phyloP scores from a whole-genome alignment of 2,113 vertebrate genomes.

The Dromiciops gliroides region DNA sequence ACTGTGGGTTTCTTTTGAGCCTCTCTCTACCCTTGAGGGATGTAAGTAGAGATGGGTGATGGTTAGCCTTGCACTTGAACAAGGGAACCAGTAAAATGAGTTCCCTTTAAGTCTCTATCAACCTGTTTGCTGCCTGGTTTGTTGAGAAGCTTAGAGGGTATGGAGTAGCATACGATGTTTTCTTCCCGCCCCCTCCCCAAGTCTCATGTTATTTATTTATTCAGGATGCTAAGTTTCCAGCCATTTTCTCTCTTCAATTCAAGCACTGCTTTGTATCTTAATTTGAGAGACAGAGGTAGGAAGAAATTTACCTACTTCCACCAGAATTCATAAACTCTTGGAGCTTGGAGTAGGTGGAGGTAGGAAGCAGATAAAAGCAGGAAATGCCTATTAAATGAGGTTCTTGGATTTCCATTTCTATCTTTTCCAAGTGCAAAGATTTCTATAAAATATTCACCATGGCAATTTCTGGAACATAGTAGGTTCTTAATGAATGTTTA shows the following conservation, averaged over 20 bases:
- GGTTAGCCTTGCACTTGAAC: constrained; percentile 61
- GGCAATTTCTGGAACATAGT: constrained; percentile 49
- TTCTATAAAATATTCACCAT: not conserved
- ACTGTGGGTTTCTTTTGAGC: constrained; percentile 42
- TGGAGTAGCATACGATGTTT: constrained; percentile 2
- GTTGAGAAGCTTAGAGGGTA: constrained; percentile 52
- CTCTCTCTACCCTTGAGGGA: constrained; percentile 39
- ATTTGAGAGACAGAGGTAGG: constrained; percentile 50
- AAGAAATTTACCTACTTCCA: constrained; percentile 55
- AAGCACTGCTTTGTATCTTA: constrained; percentile 33
- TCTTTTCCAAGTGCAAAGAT: constrained; percentile 47
- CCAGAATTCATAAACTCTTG: constrained; percentile 47
- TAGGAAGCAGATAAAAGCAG: constrained; percentile 29
- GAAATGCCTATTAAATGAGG: constrained; percentile 57
- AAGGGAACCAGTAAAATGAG: constrained; percentile 36
- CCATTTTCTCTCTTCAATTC: constrained; percentile 40
- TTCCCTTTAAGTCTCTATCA: constrained; percentile 49
- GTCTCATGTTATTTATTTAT: constrained; percentile 54
- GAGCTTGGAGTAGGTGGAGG: not conserved
- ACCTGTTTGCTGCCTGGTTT: constrained; percentile 44
- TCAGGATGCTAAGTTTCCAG: constrained; percentile 47
- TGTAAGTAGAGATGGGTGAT: constrained; percentile 47
- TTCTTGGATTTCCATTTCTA: constrained; percentile 62
- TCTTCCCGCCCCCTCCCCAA: not conserved
- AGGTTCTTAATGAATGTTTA: not conserved